A percentile compares a stretch with the other conserved stretches of the same genome.
Conservation (phyloP, 1,140 invertebrate genomes). For the Mamestra configurata region DNA sequence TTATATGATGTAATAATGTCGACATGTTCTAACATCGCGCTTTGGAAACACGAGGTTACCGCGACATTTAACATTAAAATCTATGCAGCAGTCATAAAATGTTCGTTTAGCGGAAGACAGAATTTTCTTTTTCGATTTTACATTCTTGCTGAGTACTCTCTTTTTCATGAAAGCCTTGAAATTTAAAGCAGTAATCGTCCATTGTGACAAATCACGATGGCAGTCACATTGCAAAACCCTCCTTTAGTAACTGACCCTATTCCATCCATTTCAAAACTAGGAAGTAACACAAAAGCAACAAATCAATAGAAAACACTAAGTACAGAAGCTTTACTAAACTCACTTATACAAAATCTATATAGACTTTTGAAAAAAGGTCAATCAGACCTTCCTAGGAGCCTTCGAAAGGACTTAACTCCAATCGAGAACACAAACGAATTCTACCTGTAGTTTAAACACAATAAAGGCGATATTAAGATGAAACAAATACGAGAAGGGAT, state of each 20-base stretch:
- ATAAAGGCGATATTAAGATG: conserved; percentile 18
- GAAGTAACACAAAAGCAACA: not conserved
- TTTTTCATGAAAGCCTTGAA: not conserved
- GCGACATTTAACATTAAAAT: not conserved
- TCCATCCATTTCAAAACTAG: not conserved
- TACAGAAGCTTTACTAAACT: not conserved
- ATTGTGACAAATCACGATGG: too few species aligned
- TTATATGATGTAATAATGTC: not conserved
- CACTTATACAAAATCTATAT: not conserved
- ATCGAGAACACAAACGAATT: not conserved
- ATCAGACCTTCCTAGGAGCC: not conserved
- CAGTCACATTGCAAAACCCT: too few species aligned
- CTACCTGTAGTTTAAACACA: not conserved
- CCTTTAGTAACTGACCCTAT: not conserved
- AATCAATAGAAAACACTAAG: not conserved
- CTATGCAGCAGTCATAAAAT: not conserved
- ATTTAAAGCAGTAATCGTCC: not conserved
- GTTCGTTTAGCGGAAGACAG: not conserved
- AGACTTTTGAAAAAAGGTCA: conserved; percentile 37
- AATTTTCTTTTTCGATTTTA: too few species aligned
- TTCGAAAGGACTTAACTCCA: conserved; percentile 5
- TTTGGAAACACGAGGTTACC: not conserved
- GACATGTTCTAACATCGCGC: not conserved
- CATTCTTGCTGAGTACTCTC: too few species aligned
- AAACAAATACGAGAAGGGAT: conserved; percentile 1